Percentiles rank a stretch among this genome's conserved stretches.
Conservation (phyloP, 2,113 vertebrate genomes). For the Philantomba maxwellii region DNA sequence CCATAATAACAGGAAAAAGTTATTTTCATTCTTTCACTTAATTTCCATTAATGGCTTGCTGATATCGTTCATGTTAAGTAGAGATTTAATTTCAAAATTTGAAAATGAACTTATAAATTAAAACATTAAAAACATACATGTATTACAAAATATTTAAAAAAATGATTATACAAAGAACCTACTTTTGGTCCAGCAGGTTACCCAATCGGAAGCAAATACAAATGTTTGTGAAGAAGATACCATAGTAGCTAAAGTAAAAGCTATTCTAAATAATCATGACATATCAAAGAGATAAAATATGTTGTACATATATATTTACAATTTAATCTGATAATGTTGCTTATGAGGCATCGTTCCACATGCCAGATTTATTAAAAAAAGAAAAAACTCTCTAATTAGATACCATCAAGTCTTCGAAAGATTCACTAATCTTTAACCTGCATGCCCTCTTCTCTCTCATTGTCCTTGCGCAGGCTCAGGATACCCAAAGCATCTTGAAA, state of each 20-base stretch:
- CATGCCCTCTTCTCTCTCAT: neutral
- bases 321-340: neutral
- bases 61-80: neutral
- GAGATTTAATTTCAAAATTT: neutral
- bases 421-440: neutral
- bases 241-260: neutral
- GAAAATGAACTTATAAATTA: neutral
- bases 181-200: neutral
- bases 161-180: neutral
- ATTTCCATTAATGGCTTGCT: neutral
- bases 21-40: neutral
- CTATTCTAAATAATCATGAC: neutral
- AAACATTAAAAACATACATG: neutral
- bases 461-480: neutral
- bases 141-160: neutral
- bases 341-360: neutral
- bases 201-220: neutral
- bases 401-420: neutral
- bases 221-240: neutral
- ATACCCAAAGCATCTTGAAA: conserved; percentile 38
- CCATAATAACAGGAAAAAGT: neutral
- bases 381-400: neutral
- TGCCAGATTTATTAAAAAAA: neutral
- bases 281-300: neutral
- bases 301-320: neutral